A percentile compares a stretch with the other conserved stretches of the same genome.
Conservation (phyloP, 2,113 vertebrate genomes). For the Dermatemys mawii region DNA sequence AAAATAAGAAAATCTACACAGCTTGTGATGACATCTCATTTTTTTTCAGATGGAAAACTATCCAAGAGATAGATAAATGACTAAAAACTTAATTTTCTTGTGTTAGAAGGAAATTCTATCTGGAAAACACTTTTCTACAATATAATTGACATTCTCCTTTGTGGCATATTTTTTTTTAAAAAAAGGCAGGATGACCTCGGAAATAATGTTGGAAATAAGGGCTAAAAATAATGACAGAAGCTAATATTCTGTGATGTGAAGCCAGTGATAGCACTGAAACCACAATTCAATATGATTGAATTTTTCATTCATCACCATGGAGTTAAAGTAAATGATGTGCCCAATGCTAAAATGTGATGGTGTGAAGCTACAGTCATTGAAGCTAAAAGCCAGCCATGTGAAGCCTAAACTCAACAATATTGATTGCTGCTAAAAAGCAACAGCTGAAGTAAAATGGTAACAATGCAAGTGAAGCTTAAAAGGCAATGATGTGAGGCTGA, state of each 20-base stretch:
- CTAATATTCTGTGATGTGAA: not conserved
- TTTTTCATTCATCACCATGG: not conserved
- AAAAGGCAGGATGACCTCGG: not conserved
- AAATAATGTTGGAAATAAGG: not conserved
- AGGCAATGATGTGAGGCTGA: not conserved
- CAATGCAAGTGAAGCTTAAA: not conserved
- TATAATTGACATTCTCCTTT: not conserved
- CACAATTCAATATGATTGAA: not conserved
- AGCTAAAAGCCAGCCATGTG: not conserved
- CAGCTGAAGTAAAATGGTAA: conserved; percentile 6
- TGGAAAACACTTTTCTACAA: not conserved
- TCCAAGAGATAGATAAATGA: not conserved
- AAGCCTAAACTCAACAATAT: conserved; percentile 4
- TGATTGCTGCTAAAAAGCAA: not conserved
- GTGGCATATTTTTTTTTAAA: not conserved
- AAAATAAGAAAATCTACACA: conserved; percentile 11
- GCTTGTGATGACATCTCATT: not conserved
- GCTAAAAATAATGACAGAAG: not conserved
- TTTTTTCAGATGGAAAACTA: not conserved
- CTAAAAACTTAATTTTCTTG: not conserved
- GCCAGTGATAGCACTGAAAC: not conserved
- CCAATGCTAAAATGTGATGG: not conserved
- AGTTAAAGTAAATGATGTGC: not conserved
- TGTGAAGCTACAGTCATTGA: not conserved
- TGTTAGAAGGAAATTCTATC: not conserved